phyloP scores from a whole-genome alignment of 2,113 vertebrate species.

The Nasalis larvatus region DNA sequence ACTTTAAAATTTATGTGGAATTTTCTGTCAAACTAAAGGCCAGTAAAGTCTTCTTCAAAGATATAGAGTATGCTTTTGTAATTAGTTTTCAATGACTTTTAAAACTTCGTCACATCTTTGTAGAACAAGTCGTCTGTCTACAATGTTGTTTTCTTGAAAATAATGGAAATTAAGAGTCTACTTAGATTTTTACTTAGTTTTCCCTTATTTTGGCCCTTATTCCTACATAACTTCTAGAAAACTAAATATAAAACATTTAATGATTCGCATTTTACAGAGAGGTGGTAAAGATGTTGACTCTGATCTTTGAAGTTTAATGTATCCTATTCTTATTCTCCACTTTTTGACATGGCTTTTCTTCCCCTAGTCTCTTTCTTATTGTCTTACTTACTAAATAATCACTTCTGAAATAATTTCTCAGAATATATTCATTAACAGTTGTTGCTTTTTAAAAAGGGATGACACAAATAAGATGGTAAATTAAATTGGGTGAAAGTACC shows the following conservation, averaged over 20 bases:
- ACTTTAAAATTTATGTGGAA: neutral
- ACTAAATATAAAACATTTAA: neutral
- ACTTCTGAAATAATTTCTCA: neutral
- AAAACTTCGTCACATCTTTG: neutral
- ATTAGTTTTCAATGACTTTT: constrained; percentile 5
- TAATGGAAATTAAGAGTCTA: neutral
- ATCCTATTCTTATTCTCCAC: neutral
- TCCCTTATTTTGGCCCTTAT: neutral
- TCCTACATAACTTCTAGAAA: neutral
- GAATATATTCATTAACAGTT: neutral
- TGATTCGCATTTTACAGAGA: neutral
- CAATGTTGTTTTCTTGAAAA: neutral
- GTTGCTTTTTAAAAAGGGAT: neutral
- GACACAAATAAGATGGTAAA: neutral
- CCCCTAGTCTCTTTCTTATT: neutral
- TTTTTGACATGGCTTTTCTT: neutral
- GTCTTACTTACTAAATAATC: neutral
- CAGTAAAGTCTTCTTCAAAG: neutral
- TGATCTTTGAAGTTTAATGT: neutral
- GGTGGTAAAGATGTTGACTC: neutral
- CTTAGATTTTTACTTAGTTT: neutral
- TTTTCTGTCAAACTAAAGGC: neutral
- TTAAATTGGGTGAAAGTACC: neutral
- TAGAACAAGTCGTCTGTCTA: neutral
- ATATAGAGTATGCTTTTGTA: neutral